Conservation (phyloP, 1,140 invertebrate genomes). For the Zaprionus ghesquierei region DNA sequence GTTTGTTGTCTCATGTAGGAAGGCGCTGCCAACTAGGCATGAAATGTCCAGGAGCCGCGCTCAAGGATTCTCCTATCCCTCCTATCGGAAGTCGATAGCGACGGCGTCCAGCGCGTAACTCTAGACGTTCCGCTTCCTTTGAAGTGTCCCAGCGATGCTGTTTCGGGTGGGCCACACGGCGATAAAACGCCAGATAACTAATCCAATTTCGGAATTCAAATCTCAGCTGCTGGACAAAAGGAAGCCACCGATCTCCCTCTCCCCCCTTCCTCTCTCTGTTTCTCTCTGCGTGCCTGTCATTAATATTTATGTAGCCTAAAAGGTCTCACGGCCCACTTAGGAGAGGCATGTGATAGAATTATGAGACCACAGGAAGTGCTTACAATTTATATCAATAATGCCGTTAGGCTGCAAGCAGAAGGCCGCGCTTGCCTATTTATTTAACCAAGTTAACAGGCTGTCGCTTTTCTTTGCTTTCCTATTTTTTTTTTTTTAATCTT, state of each 20-base stretch:
- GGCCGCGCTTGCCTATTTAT: slow-evolving; percentile 29
- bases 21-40: slow-evolving; percentile 59
- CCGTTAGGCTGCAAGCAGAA: slow-evolving; percentile 31
- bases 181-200: slow-evolving; percentile 62
- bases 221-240: slow-evolving; percentile 61
- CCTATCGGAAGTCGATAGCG: slow-evolving; percentile 75
- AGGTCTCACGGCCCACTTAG: slow-evolving; percentile 34
- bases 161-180: slow-evolving; percentile 10
- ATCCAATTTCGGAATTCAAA: slow-evolving; percentile 71
- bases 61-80: no score
- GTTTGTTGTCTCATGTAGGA: slow-evolving; percentile 54
- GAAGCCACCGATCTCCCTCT: slow-evolving; percentile 4
- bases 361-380: slow-evolving; percentile 44
- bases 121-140: slow-evolving; percentile 68
- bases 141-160: slow-evolving; percentile 29
- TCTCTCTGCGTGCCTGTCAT: slow-evolving; percentile 24
- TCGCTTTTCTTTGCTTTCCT: slow-evolving; percentile 14
- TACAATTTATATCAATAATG: slow-evolving; percentile 75
- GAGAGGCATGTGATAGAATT: slow-evolving; percentile 12
- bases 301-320: slow-evolving; percentile 69
- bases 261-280: not conserved
- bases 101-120: slow-evolving; percentile 40
- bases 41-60: slow-evolving; percentile 70
- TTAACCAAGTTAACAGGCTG: slow-evolving; percentile 39
- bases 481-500: slow-evolving; percentile 58